Conservation (phyloP, 2,888 invertebrate genomes). For the Coelinius sp. region DNA sequence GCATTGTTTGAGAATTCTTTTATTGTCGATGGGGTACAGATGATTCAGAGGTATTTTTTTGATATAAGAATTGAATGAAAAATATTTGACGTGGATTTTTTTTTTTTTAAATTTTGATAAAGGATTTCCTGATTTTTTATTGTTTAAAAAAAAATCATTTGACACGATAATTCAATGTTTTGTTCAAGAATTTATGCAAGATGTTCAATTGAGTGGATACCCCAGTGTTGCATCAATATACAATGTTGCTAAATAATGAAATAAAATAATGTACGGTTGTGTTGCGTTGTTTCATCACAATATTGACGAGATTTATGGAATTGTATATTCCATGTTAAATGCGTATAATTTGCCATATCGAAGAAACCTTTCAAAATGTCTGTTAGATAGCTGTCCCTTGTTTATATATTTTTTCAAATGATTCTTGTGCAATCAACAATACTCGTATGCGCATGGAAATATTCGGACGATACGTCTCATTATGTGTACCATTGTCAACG, state of each 20-base stretch:
- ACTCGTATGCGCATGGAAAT: conserved; percentile 24
- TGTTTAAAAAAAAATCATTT: too few relatives aligned
- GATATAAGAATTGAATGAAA: too few relatives aligned
- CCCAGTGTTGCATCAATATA: background rate
- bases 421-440: too few relatives aligned
- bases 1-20: conserved; percentile 31
- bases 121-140: too few relatives aligned
- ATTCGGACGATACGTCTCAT: conserved; percentile 4
- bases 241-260: background rate
- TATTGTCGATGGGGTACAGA: background rate
- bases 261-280: background rate
- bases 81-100: too few relatives aligned
- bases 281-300: background rate
- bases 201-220: background rate
- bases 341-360: conserved; percentile 27
- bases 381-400: conserved; percentile 4
- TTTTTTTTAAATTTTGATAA: too few relatives aligned
- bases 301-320: conserved; percentile 19
- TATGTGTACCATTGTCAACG: too few relatives aligned
- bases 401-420: background rate
- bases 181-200: background rate
- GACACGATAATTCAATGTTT: background rate
- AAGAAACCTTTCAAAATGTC: conserved; percentile 26
- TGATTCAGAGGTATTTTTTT: too few relatives aligned
- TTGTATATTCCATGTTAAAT: conserved; percentile 8